These are phyloP conservation scores for Rhizomys pruinosus DNA, from an alignment of 2,113 vertebrate species.

Conservation along the genomic window DNA sequence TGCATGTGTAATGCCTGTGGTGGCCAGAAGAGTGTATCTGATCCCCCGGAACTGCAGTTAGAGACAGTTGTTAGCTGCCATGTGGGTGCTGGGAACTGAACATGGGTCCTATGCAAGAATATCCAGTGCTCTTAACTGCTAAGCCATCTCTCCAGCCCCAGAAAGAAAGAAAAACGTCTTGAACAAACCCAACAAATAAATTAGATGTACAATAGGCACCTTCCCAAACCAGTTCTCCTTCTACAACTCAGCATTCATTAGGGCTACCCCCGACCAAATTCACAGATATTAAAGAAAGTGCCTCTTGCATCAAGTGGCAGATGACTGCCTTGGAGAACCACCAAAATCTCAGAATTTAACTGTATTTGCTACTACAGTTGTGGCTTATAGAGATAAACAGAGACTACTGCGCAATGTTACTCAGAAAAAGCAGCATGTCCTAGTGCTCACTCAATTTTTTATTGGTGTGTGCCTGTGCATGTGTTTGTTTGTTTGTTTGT, in stretches of 20 bases:
- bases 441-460: too few species aligned
- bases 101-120: too few species aligned
- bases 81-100: too few species aligned
- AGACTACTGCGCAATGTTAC: background rate
- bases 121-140: too few species aligned
- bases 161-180: background rate
- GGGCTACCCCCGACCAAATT: background rate
- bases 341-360: slow-evolving; percentile 36
- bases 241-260: background rate
- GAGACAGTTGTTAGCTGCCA: too few species aligned
- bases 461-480: too few species aligned
- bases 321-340: background rate
- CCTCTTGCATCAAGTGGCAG: slow-evolving; percentile 33
- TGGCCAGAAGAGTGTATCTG: too few species aligned
- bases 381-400: background rate
- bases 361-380: background rate
- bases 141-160: too few species aligned
- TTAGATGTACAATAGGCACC: background rate
- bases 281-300: slow-evolving; percentile 22
- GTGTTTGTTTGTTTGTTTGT: too few species aligned
- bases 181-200: background rate
- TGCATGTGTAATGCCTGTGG: too few species aligned
- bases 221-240: slow-evolving; percentile 7
- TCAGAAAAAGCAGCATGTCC: background rate
- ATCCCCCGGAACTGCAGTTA: too few species aligned